phyloP scores from a whole-genome alignment of 2,888 invertebrate species.

The Plemyria rubiginata region DNA sequence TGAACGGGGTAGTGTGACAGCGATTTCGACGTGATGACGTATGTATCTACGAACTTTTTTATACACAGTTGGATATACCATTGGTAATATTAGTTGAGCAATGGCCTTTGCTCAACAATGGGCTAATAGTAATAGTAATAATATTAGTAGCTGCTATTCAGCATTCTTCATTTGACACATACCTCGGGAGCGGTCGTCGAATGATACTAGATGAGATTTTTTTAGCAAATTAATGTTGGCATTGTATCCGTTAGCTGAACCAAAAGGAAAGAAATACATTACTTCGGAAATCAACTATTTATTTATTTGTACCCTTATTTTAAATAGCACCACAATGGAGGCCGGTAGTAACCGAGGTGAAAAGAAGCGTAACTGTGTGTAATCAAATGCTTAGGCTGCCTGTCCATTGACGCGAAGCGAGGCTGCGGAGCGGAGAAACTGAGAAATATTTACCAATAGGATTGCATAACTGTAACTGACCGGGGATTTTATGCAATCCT shows the following conservation, averaged over 20 bases:
- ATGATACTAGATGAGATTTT: conserved; percentile 28
- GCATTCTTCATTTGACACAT: conserved; percentile 29
- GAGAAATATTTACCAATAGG: too few relatives aligned
- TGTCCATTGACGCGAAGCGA: too few relatives aligned
- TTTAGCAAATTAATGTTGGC: conserved; percentile 20
- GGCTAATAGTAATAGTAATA: too few relatives aligned
- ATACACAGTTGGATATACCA: background rate
- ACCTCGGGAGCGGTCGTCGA: conserved; percentile 21
- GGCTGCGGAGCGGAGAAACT: too few relatives aligned
- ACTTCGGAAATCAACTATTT: conserved; percentile 15
- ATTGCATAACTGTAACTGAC: too few relatives aligned
- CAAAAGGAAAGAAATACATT: conserved; percentile 8
- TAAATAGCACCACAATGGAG: background rate
- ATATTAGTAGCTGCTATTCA: background rate
- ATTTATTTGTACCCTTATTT: background rate
- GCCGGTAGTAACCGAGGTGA: conserved; percentile 6
- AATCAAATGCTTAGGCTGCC: too few relatives aligned
- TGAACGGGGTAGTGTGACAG: too few relatives aligned
- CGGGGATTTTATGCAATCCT: too few relatives aligned
- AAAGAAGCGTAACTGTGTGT: background rate
- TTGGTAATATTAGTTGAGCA: background rate
- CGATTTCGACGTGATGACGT: too few relatives aligned
- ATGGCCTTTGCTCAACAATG: too few relatives aligned
- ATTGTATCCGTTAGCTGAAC: conserved; percentile 28
- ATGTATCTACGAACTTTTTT: background rate